Evolutionary conservation across 1,140 invertebrate genomes (phyloP).

Genomic region (Melanaphis sacchari): DNA sequence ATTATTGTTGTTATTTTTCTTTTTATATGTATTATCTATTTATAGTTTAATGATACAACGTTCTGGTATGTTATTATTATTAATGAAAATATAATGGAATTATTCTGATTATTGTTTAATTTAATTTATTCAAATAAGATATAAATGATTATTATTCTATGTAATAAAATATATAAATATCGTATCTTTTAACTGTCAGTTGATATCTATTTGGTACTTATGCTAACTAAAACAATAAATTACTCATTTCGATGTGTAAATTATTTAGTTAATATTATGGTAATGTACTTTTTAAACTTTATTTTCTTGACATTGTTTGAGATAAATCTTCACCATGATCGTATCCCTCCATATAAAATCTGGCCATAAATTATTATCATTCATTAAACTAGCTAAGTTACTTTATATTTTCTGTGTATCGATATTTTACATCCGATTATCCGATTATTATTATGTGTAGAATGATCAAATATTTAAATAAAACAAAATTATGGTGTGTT

Average conservation of each 20-base stretch:
- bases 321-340: neutral
- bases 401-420: neutral
- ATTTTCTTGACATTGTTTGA: neutral
- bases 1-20: too few relatives aligned
- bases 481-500: neutral
- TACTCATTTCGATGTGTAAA: neutral
- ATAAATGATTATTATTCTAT: neutral
- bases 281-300: slow-evolving; percentile 21
- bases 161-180: neutral
- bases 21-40: neutral
- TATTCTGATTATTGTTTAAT: neutral
- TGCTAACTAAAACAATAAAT: neutral
- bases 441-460: neutral
- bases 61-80: too few relatives aligned
- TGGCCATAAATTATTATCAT: neutral
- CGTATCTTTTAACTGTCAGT: neutral
- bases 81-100: neutral
- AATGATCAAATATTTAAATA: neutral
- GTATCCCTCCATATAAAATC: neutral
- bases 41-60: neutral
- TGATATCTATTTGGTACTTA: neutral
- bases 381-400: neutral
- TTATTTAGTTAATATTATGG: neutral
- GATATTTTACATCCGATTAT: neutral
- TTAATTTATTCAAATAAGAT: neutral